Percentiles rank a stretch among this genome's conserved stretches.
These are phyloP conservation scores for Scarus forsteni DNA, from an alignment of 2,797 vertebrate species.

Conservation along the genomic window DNA sequence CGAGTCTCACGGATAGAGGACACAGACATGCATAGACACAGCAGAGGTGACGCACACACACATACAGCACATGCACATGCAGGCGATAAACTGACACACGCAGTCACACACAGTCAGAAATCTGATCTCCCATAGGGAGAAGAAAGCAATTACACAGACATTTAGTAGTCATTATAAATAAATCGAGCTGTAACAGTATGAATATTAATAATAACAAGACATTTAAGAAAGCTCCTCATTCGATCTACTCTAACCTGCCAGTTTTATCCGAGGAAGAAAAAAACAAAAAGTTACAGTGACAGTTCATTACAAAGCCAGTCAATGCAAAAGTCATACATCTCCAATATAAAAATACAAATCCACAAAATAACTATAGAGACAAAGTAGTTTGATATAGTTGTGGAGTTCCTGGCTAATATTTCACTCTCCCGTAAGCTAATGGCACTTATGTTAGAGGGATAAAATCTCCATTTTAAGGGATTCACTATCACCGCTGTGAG, in stretches of 20 bases:
- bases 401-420: conserved; percentile 81
- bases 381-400: conserved; percentile 80
- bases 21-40: conserved; percentile 77
- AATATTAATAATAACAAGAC: conserved; percentile 79
- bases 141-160: conserved; percentile 83
- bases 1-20: conserved; percentile 56
- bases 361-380: conserved; percentile 88
- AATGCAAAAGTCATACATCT: conserved; percentile 85
- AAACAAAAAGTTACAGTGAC: conserved; percentile 69
- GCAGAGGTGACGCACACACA: conserved; percentile 40
- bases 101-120: conserved; percentile 70
- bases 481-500: conserved; percentile 58
- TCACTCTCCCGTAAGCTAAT: conserved; percentile 83
- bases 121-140: conserved; percentile 88
- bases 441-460: conserved; percentile 87
- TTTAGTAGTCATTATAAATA: conserved; percentile 78
- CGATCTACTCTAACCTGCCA: conserved; percentile 64
- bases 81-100: conserved; percentile 74
- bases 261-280: conserved; percentile 67
- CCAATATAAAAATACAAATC: conserved; percentile 91
- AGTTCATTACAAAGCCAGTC: conserved; percentile 85
- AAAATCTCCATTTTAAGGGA: conserved; percentile 76
- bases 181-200: conserved; percentile 76
- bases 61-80: conserved; percentile 78
- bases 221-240: conserved; percentile 80